Percentiles rank a stretch among this genome's conserved stretches.
Evolutionary conservation across 2,888 invertebrate genomes (phyloP).

Genomic region (Spisula subtruncata): DNA sequence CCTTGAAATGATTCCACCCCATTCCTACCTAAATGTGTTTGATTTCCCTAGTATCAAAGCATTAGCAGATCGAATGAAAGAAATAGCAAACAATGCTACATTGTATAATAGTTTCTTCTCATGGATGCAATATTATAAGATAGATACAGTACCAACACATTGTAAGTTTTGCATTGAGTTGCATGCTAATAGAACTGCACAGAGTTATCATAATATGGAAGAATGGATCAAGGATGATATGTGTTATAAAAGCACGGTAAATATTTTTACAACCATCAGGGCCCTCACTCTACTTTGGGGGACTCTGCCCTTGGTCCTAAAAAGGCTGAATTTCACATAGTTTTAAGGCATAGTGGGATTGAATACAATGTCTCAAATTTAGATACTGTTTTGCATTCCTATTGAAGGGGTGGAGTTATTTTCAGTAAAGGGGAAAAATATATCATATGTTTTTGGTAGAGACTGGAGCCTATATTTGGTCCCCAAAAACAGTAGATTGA

Average conservation of each 20-base stretch:
- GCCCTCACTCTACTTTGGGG: neutral
- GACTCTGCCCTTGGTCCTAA: neutral
- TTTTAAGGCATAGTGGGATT: no score
- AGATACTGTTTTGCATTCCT: no score
- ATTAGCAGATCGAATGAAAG: conserved; percentile 72
- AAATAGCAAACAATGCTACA: conserved; percentile 71
- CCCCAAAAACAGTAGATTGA: no score
- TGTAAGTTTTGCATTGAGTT: conserved; percentile 79
- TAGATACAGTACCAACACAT: conserved; percentile 64
- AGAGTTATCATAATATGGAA: conserved; percentile 71
- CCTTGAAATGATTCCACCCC: conserved; percentile 57
- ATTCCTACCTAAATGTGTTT: conserved; percentile 72
- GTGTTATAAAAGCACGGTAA: conserved; percentile 67
- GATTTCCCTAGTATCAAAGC: conserved; percentile 71
- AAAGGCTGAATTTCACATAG: no score
- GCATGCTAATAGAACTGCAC: conserved; percentile 70
- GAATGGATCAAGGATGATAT: conserved; percentile 74
- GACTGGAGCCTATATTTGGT: no score
- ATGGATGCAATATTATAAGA: conserved; percentile 75
- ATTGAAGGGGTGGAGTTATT: no score
- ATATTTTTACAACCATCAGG: neutral
- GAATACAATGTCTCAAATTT: no score
- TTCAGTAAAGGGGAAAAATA: no score
- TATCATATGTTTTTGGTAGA: no score
- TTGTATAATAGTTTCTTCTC: conserved; percentile 77